These are phyloP conservation scores for Diceros bicornis DNA, from an alignment of 2,797 vertebrate genomes.

Conservation along the genomic window DNA sequence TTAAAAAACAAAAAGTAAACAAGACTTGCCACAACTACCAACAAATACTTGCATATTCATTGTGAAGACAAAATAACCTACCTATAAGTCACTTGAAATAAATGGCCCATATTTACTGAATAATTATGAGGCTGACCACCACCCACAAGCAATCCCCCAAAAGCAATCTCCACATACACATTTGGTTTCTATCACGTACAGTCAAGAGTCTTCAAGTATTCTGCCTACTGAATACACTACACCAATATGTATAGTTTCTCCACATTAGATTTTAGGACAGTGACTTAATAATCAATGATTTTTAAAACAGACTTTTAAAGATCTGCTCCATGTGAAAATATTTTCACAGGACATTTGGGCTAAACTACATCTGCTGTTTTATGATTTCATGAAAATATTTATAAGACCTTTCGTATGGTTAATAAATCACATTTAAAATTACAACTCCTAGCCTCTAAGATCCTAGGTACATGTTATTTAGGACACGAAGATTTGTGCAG, in stretches of 20 bases:
- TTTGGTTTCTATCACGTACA: background rate
- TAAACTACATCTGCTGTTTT: constrained; percentile 2
- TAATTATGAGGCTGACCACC: background rate
- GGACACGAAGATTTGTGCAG: background rate
- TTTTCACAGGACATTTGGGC: background rate
- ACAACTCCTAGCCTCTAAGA: background rate
- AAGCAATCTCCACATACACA: background rate
- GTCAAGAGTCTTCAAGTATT: background rate
- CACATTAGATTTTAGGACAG: background rate
- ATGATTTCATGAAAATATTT: constrained; percentile 32
- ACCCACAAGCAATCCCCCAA: background rate
- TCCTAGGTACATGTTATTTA: background rate
- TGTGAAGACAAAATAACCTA: background rate
- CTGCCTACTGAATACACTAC: background rate
- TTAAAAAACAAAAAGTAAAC: background rate
- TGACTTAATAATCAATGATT: background rate
- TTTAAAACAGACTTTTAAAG: constrained; percentile 57
- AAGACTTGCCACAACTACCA: background rate
- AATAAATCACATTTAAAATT: constrained; percentile 46
- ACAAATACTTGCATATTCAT: background rate
- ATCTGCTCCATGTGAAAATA: background rate
- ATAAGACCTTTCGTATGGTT: background rate
- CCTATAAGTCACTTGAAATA: background rate
- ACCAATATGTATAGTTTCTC: background rate
- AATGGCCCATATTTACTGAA: background rate